Conservation (phyloP, 2,797 vertebrate genomes). For the Poecilia gillii region DNA sequence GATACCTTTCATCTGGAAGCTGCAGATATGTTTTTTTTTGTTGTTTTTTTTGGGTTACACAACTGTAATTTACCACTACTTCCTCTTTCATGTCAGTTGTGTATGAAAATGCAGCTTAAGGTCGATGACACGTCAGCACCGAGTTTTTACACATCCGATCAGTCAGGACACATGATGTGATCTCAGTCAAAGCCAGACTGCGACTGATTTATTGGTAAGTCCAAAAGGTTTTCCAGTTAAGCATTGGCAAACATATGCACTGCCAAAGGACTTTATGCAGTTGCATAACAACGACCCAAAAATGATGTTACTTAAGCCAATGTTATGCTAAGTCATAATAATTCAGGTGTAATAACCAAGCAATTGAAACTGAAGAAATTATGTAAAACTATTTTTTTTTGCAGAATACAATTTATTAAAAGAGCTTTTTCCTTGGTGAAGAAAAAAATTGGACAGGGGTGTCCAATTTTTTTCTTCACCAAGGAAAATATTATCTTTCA, state of each 20-base stretch:
- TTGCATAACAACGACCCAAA: not conserved
- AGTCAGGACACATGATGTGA: not conserved
- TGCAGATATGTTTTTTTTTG: constrained; percentile 23
- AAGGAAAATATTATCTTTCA: no score
- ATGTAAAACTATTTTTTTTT: no score
- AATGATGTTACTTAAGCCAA: not conserved
- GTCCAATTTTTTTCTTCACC: no score
- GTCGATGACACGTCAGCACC: not conserved
- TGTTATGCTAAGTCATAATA: not conserved
- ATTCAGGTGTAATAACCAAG: no score
- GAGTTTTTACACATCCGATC: not conserved
- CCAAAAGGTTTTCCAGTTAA: not conserved
- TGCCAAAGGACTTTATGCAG: not conserved
- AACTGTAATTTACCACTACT: constrained; percentile 34
- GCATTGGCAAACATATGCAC: not conserved
- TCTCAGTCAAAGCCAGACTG: not conserved
- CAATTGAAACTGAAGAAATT: no score
- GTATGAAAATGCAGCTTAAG: not conserved
- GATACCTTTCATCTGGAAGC: constrained; percentile 51
- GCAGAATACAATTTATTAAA: no score
- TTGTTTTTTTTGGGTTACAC: constrained; percentile 10
- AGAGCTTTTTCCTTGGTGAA: no score
- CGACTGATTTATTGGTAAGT: not conserved
- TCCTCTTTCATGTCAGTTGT: constrained; percentile 5
- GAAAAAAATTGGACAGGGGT: no score